These are phyloP conservation scores for Cotesia vestalis DNA, from an alignment of 1,140 invertebrate species.

Conservation along the genomic window DNA sequence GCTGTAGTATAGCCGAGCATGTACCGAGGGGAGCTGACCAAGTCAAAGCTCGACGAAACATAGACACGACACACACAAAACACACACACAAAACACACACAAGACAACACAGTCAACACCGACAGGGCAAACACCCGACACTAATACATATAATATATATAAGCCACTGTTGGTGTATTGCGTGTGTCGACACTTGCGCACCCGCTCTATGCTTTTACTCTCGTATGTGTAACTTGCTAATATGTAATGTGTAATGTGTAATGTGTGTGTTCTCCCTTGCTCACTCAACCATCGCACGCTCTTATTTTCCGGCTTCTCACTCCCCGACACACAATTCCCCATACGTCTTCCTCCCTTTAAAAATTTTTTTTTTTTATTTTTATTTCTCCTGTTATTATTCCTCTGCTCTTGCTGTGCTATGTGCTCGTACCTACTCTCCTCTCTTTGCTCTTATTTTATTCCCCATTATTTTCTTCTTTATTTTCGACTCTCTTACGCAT, in stretches of 20 bases:
- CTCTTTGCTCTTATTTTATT: constrained; percentile 1
- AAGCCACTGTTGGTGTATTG: too few species aligned
- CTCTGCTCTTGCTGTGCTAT: not conserved
- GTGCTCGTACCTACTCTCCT: not conserved
- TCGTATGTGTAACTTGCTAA: not conserved
- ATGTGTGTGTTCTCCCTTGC: not conserved
- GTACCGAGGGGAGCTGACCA: too few species aligned
- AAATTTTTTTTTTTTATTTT: not conserved
- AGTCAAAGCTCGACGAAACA: constrained; percentile 30
- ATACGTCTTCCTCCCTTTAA: constrained; percentile 6
- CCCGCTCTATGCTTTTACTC: not conserved
- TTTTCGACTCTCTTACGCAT: not conserved
- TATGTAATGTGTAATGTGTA: too few species aligned
- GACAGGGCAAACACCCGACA: not conserved
- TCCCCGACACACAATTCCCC: not conserved
- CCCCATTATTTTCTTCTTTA: not conserved
- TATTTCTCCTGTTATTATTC: not conserved
- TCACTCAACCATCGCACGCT: constrained; percentile 1
- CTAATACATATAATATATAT: not conserved
- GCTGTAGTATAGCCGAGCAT: too few species aligned
- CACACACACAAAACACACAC: not conserved
- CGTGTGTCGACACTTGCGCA: constrained; percentile 10
- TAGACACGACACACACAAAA: constrained; percentile 7
- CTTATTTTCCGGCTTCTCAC: not conserved
- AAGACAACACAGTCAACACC: not conserved